phyloP scores from a whole-genome alignment of 2,888 invertebrate genomes.

The Poecilobothrus nobilitatus region DNA sequence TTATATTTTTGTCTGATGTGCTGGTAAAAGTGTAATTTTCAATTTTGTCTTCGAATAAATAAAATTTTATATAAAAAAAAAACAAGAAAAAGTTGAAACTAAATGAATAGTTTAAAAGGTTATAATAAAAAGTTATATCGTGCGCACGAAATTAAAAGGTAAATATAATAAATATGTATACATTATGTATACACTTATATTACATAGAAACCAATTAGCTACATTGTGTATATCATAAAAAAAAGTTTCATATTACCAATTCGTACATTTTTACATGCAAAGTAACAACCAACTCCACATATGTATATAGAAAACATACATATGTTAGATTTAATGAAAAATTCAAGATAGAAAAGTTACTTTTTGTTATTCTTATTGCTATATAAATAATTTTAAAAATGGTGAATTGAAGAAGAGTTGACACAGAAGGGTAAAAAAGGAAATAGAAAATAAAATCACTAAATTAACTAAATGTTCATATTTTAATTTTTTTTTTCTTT shows the following conservation, averaged over 20 bases:
- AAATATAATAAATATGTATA: not conserved
- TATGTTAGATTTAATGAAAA: too few relatives aligned
- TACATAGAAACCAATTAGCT: not conserved
- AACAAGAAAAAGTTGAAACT: too few relatives aligned
- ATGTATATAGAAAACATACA: too few relatives aligned
- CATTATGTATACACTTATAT: not conserved
- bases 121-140: not conserved
- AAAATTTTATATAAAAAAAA: too few relatives aligned
- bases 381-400: not conserved
- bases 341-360: too few relatives aligned
- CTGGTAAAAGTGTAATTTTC: too few relatives aligned
- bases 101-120: not conserved
- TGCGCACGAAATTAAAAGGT: not conserved
- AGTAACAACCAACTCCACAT: too few relatives aligned
- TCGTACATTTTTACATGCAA: not conserved
- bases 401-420: not conserved
- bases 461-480: not conserved
- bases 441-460: not conserved
- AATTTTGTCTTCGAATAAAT: too few relatives aligned
- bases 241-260: not conserved
- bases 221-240: not conserved
- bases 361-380: not conserved
- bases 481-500: not conserved
- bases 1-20: too few relatives aligned
- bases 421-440: not conserved